A percentile compares a stretch with the other conserved stretches of the same genome.
These are phyloP conservation scores for Microcebus lehilahytsara DNA, from an alignment of 2,113 vertebrate genomes.

Conservation along the genomic window DNA sequence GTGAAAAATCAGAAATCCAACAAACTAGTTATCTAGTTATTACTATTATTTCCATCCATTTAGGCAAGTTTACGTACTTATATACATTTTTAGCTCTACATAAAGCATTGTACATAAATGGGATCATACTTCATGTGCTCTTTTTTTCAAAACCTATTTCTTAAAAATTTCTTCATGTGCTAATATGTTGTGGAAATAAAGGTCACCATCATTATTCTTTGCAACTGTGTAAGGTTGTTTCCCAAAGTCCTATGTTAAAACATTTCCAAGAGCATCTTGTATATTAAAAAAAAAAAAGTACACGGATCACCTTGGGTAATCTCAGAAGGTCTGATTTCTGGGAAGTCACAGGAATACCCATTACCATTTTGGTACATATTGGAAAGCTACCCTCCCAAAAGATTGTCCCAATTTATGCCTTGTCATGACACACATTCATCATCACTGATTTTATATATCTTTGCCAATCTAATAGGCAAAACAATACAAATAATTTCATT, in stretches of 20 bases:
- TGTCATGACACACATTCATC: neutral
- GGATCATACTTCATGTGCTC: neutral
- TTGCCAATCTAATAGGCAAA: neutral
- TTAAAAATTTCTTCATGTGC: neutral
- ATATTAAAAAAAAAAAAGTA: no score
- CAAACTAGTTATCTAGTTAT: neutral
- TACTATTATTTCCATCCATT: neutral
- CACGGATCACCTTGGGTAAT: neutral
- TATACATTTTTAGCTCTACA: neutral
- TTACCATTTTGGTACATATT: neutral
- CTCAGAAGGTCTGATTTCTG: neutral
- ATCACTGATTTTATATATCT: neutral
- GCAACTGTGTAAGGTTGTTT: neutral
- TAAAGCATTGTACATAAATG: conserved; percentile 1
- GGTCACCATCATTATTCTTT: neutral
- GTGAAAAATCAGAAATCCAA: neutral
- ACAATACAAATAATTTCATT: neutral
- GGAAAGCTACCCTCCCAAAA: neutral
- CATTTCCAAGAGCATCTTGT: neutral
- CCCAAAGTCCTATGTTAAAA: neutral
- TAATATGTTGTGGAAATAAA: conserved; percentile 23
- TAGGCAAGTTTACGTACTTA: neutral
- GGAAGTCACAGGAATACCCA: neutral
- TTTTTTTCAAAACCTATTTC: neutral
- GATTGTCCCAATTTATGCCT: neutral